Base-by-base conservation (phyloP, 1,140 invertebrate genomes). In the Papilio dardanus region DNA sequence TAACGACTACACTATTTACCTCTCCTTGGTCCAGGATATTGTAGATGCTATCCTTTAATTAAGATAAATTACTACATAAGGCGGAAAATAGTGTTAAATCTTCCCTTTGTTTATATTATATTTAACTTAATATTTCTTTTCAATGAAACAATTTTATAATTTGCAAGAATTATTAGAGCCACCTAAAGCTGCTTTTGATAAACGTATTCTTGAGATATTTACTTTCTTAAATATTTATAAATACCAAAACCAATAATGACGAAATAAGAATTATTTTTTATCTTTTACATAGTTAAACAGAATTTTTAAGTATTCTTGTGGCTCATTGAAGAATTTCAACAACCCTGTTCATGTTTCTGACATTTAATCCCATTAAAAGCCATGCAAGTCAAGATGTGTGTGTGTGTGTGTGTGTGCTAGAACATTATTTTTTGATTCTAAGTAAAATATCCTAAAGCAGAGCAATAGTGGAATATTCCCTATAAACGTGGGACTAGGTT, bases 401-500 rank as follows among this genome's bases (percentile, higher is more conserved):
- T n/a, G n/a, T n/a, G n/a, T n/a, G n/a, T n/a, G n/a, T n/a, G n/a
- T n/a, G n/a, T n/a, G n/a, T n/a, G n/a, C n/a, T n/a, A n/a, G n/a
- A 37, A 37, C 35, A 14, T 14, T 12, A 37, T 37, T 10, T 14
- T 58, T 28, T 62, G 24, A 62, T 62, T 62, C 21, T 28, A 28
- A 62, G 54, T 31, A 19, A 21, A 35, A 2, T 67, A 19, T 19
- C n/a, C 4, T 21, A 37, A 14, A 12, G 24, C 71, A 69, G 66
- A 24, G 54, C 65, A 68, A 19, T 68, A 77, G 37, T 65, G 76
- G 76, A 77, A 77, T 74, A 74, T 77, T 77, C 65, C 30, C 71
- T 42, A 42, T 76, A 78, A 71, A 69, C 69, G 74, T 80, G 78
- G 71, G 71, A 79, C 77, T 81, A 78, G 76, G 78, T 77, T 81